Base-by-base conservation (phyloP, 1,140 invertebrate genomes). In the Cherax quadricarinatus region DNA sequence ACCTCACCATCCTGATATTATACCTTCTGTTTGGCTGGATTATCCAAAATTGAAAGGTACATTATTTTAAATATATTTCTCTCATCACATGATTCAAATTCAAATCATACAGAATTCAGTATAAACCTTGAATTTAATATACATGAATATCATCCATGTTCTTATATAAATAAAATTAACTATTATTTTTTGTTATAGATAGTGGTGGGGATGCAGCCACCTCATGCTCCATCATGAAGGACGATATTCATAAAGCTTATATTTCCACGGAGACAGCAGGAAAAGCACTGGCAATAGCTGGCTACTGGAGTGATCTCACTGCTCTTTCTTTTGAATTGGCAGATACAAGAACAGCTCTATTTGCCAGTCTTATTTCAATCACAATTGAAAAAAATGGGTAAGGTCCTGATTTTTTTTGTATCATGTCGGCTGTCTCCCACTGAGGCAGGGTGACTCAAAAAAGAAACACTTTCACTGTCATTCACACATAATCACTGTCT, bases 211-310 rank as follows among this genome's bases (percentile, higher is more conserved):
- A 14, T 57, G 14, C 57, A 30, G 24, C 57, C 24, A n/a, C 48
- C 30, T 30, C n/a, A 14, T 21, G 49, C 48, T 10, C 81, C 51
- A 24, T 24, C 4, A n/a, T 83, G 49, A 83, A 83, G 57, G 81
- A 57, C n/a, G 85, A n/a, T 21, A 86, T 86, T n/a, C 41, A 75
- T 21, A 62, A 51, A 75, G 49, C 18, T 30, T 66, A 86, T 48
- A 75, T 66, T 66, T 51, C 85, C 12, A 10, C 66, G 1, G 48
- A 53, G 70, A 75, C n/a, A 73, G 81, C 81, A 53, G 88, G 81
- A 70, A 80, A 89, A 24, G 81, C 88, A 24, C 48, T 89, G 49
- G 80, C 80, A 6, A 49, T 89, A 53, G 80, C 88, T 73, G 88
- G 88, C 10, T 83, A 83, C 49, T 89, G 88, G 88, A 57, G n/a